Evolutionary conservation across 2,797 vertebrate genomes (phyloP), one percentile per base, ranked within the genome.

Genomic region (Enteromius fasciolatus): DNA sequence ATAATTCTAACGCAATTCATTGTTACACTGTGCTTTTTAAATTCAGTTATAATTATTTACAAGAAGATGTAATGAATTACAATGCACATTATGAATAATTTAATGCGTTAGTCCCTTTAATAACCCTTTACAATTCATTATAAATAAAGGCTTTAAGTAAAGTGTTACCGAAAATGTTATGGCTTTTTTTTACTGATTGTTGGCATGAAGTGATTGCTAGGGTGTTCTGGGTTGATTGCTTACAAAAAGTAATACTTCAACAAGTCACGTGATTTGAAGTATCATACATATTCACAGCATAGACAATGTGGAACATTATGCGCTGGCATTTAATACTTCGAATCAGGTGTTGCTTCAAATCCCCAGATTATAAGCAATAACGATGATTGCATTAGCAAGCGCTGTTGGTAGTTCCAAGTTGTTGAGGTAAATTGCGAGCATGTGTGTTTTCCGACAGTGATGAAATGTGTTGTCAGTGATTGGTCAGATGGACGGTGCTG

Each of bases 381-480:
- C 23, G 31, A 18, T 61, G 54, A 61, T 28, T 79, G 33, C 48
- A 68, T 54, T 12, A 41, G 77, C 33, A 12, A 54, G 72, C 50
- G 14, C 50, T 39, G 17, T 14, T 23, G 18, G 28, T n/a, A 46
- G 33, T 50, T 41, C 10, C 48, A 41, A 33, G 44, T 7, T 64
- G 31, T 46, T 28, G 7, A 72, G 46, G 57, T 8, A 64, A 63
- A 54, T 33, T 18, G 52, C 23, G 74, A 18, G 36, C 33, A 48
- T 69, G 72, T 31, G 74, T 50, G 57, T 20, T 15, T 64, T 57
- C 36, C 59, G 39, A 63, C 23, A 61, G 54, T 76, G 54, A 64
- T 77, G 67, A 83, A 72, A 78, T 64, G 72, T 82, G 61, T 41
- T 46, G 57, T 74, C 41, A 41, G 44, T 54, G 46, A 75, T 41